phyloP scores from a whole-genome alignment of 1,140 invertebrate genomes.

The Drosophila willistoni region DNA sequence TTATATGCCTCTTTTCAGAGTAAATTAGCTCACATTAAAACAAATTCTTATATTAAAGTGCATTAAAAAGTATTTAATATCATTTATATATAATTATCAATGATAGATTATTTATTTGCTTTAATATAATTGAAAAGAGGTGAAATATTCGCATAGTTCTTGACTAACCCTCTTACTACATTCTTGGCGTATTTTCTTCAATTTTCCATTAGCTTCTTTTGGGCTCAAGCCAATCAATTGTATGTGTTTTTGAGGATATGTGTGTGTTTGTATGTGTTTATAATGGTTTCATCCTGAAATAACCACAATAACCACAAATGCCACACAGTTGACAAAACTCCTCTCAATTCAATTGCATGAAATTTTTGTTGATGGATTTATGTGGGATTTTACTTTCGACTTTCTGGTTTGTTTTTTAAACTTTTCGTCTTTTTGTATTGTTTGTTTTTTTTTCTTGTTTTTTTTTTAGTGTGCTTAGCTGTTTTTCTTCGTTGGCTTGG shows the following conservation, averaged over 20 bases:
- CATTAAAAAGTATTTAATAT: too few species aligned
- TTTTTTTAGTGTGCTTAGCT: constrained; percentile 12
- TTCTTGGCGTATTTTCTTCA: constrained; percentile 32
- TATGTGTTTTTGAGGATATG: neutral
- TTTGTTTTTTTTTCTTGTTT: neutral
- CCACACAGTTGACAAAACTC: constrained; percentile 12
- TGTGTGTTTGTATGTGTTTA: neutral
- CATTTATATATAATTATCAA: too few species aligned
- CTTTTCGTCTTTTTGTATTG: constrained; percentile 9
- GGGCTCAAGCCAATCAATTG: constrained; percentile 29
- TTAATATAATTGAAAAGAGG: too few species aligned
- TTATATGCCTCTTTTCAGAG: too few species aligned
- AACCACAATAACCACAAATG: constrained; percentile 13
- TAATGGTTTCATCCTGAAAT: constrained; percentile 1
- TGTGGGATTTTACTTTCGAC: constrained; percentile 36
- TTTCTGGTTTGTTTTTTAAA: constrained; percentile 4
- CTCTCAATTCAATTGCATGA: constrained; percentile 47
- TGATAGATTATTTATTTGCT: too few species aligned
- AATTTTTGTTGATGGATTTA: constrained; percentile 62
- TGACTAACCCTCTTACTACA: neutral
- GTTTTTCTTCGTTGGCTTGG: constrained; percentile 15
- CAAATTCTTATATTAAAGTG: too few species aligned
- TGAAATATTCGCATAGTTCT: neutral
- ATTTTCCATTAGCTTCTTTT: constrained; percentile 52
- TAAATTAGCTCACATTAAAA: too few species aligned